phyloP scores from a whole-genome alignment of 2,888 invertebrate species.

The Piscicola geometra region DNA sequence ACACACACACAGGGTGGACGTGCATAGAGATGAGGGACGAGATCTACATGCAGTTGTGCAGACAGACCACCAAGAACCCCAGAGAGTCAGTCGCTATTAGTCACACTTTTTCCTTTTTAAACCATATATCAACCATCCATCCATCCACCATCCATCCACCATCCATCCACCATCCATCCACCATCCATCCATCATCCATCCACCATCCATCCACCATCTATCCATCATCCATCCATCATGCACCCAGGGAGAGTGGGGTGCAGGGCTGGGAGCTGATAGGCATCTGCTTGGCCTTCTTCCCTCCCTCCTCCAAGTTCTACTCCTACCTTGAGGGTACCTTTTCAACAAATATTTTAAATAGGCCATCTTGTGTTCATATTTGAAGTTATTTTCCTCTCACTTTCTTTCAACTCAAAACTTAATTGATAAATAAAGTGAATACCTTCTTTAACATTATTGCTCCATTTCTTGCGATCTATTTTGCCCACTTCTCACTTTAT shows the following conservation, averaged over 20 bases:
- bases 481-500: too few relatives aligned
- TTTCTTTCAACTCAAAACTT: too few relatives aligned
- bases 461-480: background rate
- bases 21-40: conserved; percentile 37
- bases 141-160: background rate
- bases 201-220: background rate
- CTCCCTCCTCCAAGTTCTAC: conserved; percentile 37
- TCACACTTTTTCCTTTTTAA: too few relatives aligned
- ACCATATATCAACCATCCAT: too few relatives aligned
- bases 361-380: too few relatives aligned
- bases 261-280: conserved; percentile 39
- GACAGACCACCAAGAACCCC: conserved; percentile 40
- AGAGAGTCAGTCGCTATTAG: conserved; percentile 25
- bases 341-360: too few relatives aligned
- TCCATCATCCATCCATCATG: background rate
- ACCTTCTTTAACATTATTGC: too few relatives aligned
- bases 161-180: too few relatives aligned
- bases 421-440: too few relatives aligned
- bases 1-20: conserved; percentile 31
- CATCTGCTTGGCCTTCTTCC: conserved; percentile 40
- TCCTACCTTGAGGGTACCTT: conserved; percentile 37
- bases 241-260: conserved; percentile 35
- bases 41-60: conserved; percentile 38
- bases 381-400: too few relatives aligned
- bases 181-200: background rate